phyloP scores from a whole-genome alignment of 2,888 invertebrate species.

The Ecdyonurus torrentis region DNA sequence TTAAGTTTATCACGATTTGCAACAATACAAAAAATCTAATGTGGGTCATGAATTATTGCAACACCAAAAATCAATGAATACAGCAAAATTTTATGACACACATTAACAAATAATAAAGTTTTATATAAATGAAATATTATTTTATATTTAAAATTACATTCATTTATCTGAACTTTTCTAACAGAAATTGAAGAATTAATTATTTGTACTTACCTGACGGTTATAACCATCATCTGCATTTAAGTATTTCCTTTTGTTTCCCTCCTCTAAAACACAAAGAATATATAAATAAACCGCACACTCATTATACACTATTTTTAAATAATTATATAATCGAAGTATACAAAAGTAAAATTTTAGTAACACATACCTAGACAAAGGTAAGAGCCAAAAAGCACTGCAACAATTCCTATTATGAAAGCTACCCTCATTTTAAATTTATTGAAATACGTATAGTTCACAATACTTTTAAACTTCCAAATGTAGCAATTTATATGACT shows the following conservation, averaged over 20 bases:
- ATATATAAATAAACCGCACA: background rate
- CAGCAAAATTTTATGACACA: too few relatives aligned
- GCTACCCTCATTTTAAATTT: background rate
- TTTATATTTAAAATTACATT: background rate
- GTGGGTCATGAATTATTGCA: too few relatives aligned
- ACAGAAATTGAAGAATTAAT: background rate
- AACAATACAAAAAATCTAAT: too few relatives aligned
- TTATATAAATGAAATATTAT: background rate
- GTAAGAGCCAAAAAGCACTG: background rate
- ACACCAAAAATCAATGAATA: too few relatives aligned
- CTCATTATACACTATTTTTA: background rate
- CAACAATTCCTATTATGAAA: background rate
- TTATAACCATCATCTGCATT: background rate
- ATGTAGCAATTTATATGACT: background rate
- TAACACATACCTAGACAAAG: background rate
- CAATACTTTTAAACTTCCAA: background rate
- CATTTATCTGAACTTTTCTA: background rate
- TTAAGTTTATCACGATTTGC: too few relatives aligned
- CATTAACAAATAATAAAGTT: too few relatives aligned
- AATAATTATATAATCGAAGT: background rate
- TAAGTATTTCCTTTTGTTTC: background rate
- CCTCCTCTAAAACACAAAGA: background rate
- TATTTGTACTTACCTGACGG: background rate
- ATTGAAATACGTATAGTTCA: background rate
- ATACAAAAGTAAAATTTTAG: background rate